Evolutionary conservation across 2,113 vertebrate genomes (phyloP), one percentile per base, ranked within the genome.

Genomic region (Dicerorhinus sumatrensis): DNA sequence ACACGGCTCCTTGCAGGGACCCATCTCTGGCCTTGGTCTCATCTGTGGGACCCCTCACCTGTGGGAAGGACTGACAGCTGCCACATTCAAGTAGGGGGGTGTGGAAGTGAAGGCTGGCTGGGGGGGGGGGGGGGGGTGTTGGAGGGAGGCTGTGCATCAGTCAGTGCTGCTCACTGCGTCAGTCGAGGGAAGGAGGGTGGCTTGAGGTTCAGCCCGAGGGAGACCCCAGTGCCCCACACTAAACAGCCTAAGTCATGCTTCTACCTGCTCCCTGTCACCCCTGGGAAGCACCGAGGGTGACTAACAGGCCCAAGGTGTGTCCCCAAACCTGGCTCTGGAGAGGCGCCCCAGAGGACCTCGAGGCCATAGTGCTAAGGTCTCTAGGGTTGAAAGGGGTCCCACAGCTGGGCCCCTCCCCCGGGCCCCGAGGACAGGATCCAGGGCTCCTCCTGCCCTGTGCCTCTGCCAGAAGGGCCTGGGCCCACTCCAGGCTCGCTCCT

Each of bases 91-190:
- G 1, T 3, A 7, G 8, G n/a, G 29, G 20, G 6, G 10, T 16
- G 1, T 13, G 12, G 16, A 21, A 58, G 11, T 1, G 3, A 46
- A n/a, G 39, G 33, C 18, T 18, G 2, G 60, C 8, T 5, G 12
- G 17, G 5, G 0, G 23, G 10, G 31, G 73, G 36, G 65, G 3
- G 0, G 17, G 10, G 31, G 75, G 36, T 56, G 58, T 46, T 70
- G 36, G 56, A n/a, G 16, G 46, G 31, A 5, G 56, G 8, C 11
- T 9, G 58, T 8, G 21, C 33, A 1, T 36, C 48, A 25, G 20
- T 36, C 21, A 29, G 39, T 14, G 75, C 67, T n/a, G 2, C 23
- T 62, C 31, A 63, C 33, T 2, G n/a, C 31, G 62, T 21, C 62
- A 27, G 39, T 0, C 6, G n/a, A 51, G 76, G 36, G 8, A 8